These are phyloP conservation scores for Nothura maculosa DNA, from an alignment of 2,797 vertebrate species.

Conservation along the genomic window DNA sequence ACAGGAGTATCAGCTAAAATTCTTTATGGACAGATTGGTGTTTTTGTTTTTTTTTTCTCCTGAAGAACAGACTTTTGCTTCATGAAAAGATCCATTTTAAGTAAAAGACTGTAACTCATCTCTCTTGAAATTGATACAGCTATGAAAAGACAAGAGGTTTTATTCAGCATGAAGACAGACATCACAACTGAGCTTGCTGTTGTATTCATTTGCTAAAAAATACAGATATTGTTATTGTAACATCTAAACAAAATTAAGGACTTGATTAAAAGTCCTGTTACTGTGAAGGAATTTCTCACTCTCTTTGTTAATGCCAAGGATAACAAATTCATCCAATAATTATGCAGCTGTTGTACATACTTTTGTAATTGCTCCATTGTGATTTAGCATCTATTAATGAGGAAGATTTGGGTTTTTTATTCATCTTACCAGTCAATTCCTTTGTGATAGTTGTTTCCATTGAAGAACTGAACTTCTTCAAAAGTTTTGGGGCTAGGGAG, in stretches of 20 bases:
- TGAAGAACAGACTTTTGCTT: neutral
- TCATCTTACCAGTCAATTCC: slow-evolving; percentile 95
- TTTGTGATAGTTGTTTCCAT: slow-evolving; percentile 98
- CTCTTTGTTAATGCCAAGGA: slow-evolving; percentile 36
- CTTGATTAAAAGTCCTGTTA: slow-evolving; percentile 59
- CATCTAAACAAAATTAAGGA: slow-evolving; percentile 57
- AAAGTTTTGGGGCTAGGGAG: slow-evolving; percentile 95
- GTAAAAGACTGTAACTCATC: neutral
- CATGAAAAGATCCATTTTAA: neutral
- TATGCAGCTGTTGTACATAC: slow-evolving; percentile 24
- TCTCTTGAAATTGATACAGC: neutral
- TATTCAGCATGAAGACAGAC: neutral
- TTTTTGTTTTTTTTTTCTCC: neutral
- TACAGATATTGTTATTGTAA: slow-evolving; percentile 27
- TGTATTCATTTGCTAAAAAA: slow-evolving; percentile 43
- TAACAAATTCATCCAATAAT: slow-evolving; percentile 69
- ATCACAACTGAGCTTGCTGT: neutral
- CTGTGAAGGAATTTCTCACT: slow-evolving; percentile 64
- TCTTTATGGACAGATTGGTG: neutral
- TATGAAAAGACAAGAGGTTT: neutral
- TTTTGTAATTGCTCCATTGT: slow-evolving; percentile 58
- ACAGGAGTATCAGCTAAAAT: neutral
- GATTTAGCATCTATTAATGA: slow-evolving; percentile 51
- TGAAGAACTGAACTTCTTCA: slow-evolving; percentile 99
- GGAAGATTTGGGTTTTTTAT: neutral